Evolutionary conservation across 2,888 invertebrate species (phyloP).

Genomic region (Eumacrocentrus americanus): DNA sequence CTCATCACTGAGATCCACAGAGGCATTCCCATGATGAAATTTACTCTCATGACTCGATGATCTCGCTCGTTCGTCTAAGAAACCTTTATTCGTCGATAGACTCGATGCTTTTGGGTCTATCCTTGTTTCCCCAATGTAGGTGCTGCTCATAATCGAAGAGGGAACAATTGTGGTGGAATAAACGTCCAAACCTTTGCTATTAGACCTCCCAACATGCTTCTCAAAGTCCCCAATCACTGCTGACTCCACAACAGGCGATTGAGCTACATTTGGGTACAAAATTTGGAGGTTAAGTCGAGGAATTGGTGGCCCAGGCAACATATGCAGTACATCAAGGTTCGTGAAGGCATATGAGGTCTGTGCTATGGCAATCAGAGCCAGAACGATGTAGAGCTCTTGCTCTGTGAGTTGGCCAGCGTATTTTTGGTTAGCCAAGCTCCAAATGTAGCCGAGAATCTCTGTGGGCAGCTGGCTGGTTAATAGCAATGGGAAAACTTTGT

Average conservation of each 20-base stretch:
- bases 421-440: slow-evolving; percentile 62
- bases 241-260: slow-evolving; percentile 8
- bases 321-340: slow-evolving; percentile 54
- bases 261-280: slow-evolving; percentile 26
- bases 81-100: background rate
- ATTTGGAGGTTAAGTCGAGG: slow-evolving; percentile 57
- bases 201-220: background rate
- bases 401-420: slow-evolving; percentile 62
- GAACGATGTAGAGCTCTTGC: slow-evolving; percentile 61
- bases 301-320: slow-evolving; percentile 54
- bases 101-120: slow-evolving; percentile 23
- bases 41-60: slow-evolving; percentile 26
- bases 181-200: background rate
- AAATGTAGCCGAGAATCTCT: slow-evolving; percentile 62
- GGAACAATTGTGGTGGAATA: slow-evolving; percentile 22
- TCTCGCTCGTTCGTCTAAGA: background rate
- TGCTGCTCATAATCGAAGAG: slow-evolving; percentile 28
- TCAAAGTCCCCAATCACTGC: background rate
- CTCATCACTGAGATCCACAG: slow-evolving; percentile 55
- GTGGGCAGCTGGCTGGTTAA: slow-evolving; percentile 62
- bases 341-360: slow-evolving; percentile 59
- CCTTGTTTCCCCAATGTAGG: slow-evolving; percentile 29
- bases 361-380: slow-evolving; percentile 63
- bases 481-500: slow-evolving; percentile 60
- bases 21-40: slow-evolving; percentile 30